Conservation (phyloP, 2,888 invertebrate genomes). For the Helleia helle region DNA sequence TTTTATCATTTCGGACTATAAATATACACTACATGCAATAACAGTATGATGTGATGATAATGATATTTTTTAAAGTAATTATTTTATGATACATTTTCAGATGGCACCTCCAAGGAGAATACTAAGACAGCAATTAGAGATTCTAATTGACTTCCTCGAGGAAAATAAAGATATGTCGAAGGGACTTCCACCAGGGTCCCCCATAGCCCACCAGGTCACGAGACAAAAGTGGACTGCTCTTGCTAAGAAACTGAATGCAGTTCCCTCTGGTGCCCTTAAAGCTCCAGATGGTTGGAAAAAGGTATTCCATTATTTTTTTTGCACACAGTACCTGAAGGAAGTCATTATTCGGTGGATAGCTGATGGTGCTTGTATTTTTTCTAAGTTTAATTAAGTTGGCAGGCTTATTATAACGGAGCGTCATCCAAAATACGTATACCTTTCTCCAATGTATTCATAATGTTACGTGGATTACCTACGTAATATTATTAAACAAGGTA, state of each 20-base stretch:
- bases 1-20: too few relatives aligned
- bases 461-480: too few relatives aligned
- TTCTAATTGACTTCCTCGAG: slow-evolving; percentile 51
- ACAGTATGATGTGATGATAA: too few relatives aligned
- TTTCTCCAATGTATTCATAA: too few relatives aligned
- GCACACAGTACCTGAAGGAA: not conserved
- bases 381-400: too few relatives aligned
- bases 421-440: too few relatives aligned
- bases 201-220: slow-evolving; percentile 38
- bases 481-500: too few relatives aligned
- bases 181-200: slow-evolving; percentile 39
- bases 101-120: slow-evolving; percentile 63
- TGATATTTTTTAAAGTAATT: too few relatives aligned
- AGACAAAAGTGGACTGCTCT: slow-evolving; percentile 49
- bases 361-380: too few relatives aligned
- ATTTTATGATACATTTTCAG: slow-evolving; percentile 21
- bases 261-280: slow-evolving; percentile 43
- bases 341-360: too few relatives aligned
- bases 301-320: slow-evolving; percentile 32
- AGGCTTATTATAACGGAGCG: too few relatives aligned
- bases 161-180: slow-evolving; percentile 48
- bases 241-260: slow-evolving; percentile 48
- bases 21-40: too few relatives aligned
- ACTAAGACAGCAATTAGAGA: slow-evolving; percentile 45
- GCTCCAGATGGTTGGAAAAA: slow-evolving; percentile 58